A percentile compares a stretch with the other conserved stretches of the same genome.
phyloP scores from a whole-genome alignment of 2,888 invertebrate species.

The Melolontha melolontha region DNA sequence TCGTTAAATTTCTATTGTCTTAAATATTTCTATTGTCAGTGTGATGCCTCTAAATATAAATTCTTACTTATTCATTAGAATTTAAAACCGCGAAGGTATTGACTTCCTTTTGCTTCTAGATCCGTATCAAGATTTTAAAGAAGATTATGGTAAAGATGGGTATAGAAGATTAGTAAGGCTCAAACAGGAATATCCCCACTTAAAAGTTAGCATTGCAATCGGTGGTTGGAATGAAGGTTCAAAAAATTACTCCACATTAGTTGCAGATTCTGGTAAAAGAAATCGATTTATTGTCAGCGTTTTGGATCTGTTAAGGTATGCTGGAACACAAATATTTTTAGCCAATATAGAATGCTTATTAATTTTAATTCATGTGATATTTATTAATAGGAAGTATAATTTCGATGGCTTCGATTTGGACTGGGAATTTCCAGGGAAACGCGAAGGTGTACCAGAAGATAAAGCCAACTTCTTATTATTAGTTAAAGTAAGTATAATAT shows the following conservation, averaged over 20 bases:
- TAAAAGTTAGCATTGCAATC: conserved; percentile 81
- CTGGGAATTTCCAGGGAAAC: conserved; percentile 87
- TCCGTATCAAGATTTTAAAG: conserved; percentile 81
- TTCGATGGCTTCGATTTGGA: conserved; percentile 86
- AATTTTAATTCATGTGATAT: neutral
- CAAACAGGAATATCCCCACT: conserved; percentile 72
- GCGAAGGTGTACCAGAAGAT: conserved; percentile 85
- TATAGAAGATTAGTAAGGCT: conserved; percentile 74
- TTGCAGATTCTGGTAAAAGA: conserved; percentile 73
- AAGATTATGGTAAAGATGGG: conserved; percentile 79
- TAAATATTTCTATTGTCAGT: too few species aligned
- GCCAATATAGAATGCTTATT: conserved; percentile 66
- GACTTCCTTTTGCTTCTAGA: conserved; percentile 70
- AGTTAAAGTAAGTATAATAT: conserved; percentile 72
- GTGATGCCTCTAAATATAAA: too few species aligned
- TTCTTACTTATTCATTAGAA: too few species aligned
- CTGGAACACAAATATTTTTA: neutral
- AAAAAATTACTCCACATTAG: conserved; percentile 76
- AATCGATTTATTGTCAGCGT: conserved; percentile 78
- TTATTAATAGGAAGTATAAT: conserved; percentile 70
- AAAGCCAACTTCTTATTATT: conserved; percentile 81
- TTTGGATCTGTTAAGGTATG: conserved; percentile 75
- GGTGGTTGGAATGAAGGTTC: conserved; percentile 96
- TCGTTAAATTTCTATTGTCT: too few species aligned
- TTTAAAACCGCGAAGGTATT: too few species aligned